These are phyloP conservation scores for Ferdinandea cuprea DNA, from an alignment of 2,888 invertebrate genomes.

Conservation along the genomic window DNA sequence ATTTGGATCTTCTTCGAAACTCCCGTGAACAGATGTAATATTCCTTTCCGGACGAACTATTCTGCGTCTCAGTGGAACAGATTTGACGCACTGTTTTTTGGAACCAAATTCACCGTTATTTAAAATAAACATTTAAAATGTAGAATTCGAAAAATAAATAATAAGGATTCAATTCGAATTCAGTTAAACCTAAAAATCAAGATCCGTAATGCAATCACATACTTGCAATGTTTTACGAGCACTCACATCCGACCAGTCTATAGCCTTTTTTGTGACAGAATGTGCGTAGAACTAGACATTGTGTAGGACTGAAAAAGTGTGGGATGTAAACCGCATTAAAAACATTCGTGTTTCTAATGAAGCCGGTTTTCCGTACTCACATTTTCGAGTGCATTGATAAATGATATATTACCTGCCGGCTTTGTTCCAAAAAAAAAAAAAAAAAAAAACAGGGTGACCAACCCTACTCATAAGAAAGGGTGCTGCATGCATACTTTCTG, in stretches of 20 bases:
- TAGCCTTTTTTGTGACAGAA: background rate
- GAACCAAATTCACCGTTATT: too few species aligned
- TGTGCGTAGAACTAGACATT: constrained; percentile 11
- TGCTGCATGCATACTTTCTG: constrained; percentile 5
- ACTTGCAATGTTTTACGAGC: too few species aligned
- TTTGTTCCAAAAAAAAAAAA: constrained; percentile 11
- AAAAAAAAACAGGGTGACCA: constrained; percentile 63
- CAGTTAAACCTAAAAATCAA: too few species aligned
- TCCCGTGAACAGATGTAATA: too few species aligned
- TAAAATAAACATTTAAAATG: too few species aligned
- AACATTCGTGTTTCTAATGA: constrained; percentile 32
- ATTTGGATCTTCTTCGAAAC: too few species aligned
- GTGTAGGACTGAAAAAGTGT: constrained; percentile 41
- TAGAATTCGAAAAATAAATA: too few species aligned
- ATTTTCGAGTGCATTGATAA: constrained; percentile 59
- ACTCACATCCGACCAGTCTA: background rate
- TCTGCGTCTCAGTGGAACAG: too few species aligned
- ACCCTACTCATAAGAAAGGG: constrained; percentile 1
- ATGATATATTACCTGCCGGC: constrained; percentile 44
- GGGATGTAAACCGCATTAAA: constrained; percentile 39
- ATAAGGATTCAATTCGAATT: too few species aligned
- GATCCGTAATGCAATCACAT: too few species aligned
- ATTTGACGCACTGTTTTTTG: too few species aligned
- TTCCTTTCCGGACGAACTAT: too few species aligned
- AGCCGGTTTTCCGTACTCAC: constrained; percentile 60